Evolutionary conservation across 2,113 vertebrate genomes (phyloP).

Genomic region (Megaleporinus macrocephalus): DNA sequence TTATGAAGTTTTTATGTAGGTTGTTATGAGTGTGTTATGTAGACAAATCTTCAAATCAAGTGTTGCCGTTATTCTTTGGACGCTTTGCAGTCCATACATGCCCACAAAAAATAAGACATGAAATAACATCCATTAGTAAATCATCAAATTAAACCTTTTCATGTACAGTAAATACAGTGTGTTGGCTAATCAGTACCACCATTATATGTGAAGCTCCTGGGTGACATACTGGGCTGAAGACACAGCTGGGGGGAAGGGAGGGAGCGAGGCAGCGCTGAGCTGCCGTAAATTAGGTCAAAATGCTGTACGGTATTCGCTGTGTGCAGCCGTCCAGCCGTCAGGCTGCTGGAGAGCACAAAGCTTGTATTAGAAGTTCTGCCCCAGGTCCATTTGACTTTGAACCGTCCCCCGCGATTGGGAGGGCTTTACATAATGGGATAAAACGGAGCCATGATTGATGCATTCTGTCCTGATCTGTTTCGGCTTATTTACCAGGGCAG

Average conservation of each 20-base stretch:
- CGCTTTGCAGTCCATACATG: too few species aligned
- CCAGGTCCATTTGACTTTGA: conserved; percentile 57
- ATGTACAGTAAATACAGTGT: too few species aligned
- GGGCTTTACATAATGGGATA: conserved; percentile 59
- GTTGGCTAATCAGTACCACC: neutral
- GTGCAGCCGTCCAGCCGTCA: neutral
- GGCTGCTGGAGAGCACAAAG: neutral
- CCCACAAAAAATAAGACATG: too few species aligned
- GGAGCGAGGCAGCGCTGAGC: neutral
- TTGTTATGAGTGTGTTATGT: too few species aligned
- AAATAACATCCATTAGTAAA: too few species aligned
- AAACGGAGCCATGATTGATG: conserved; percentile 65
- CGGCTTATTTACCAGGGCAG: conserved; percentile 61
- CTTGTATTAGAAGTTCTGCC: conserved; percentile 40
- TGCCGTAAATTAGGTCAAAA: neutral
- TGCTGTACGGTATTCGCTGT: neutral
- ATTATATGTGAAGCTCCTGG: neutral
- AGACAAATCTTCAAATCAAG: too few species aligned
- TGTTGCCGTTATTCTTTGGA: too few species aligned
- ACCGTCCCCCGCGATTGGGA: conserved; percentile 52
- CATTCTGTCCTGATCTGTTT: conserved; percentile 55
- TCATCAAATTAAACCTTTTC: too few species aligned
- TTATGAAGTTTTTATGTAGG: too few species aligned
- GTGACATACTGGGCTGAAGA: neutral
- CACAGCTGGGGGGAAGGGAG: neutral